Evolutionary conservation across 1,140 invertebrate species (phyloP).

Genomic region (Pollicipes pollicipes): DNA sequence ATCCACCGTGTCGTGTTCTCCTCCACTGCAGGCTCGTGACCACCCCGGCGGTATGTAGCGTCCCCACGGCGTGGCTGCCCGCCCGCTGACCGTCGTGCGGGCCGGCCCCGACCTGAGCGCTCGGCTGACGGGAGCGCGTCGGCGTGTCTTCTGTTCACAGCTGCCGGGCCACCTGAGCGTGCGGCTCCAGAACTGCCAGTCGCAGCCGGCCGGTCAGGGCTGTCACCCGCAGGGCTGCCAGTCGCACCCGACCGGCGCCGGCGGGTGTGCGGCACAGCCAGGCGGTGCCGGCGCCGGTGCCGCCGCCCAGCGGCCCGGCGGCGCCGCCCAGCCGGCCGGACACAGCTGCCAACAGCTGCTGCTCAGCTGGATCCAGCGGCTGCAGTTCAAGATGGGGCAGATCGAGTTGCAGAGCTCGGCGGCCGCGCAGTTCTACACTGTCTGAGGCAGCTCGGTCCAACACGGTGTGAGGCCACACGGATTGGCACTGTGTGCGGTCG

Average conservation of each 20-base stretch:
- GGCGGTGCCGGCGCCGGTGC: constrained; percentile 12
- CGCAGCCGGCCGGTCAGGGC: background rate
- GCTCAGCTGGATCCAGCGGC: constrained; percentile 70
- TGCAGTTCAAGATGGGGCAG: constrained; percentile 96
- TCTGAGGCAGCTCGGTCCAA: too few species aligned
- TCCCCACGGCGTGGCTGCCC: too few species aligned
- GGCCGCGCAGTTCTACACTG: constrained; percentile 66
- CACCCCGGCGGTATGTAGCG: too few species aligned
- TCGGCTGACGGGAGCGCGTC: too few species aligned
- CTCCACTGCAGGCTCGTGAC: too few species aligned
- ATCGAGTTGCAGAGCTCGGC: constrained; percentile 90
- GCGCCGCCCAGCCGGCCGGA: background rate
- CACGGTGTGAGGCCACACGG: too few species aligned
- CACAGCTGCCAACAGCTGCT: constrained; percentile 28
- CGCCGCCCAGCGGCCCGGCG: constrained; percentile 10
- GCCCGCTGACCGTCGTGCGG: too few species aligned
- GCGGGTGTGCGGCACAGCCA: constrained; percentile 45
- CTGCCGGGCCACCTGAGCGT: constrained; percentile 75
- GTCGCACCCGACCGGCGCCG: constrained; percentile 27
- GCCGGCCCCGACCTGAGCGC: too few species aligned
- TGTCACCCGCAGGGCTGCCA: constrained; percentile 56
- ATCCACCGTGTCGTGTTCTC: too few species aligned
- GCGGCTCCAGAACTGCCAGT: constrained; percentile 65
- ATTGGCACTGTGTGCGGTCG: too few species aligned
- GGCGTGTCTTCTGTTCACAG: too few species aligned